Conservation (phyloP, 1,140 invertebrate species). For the Penaeus chinensis region DNA sequence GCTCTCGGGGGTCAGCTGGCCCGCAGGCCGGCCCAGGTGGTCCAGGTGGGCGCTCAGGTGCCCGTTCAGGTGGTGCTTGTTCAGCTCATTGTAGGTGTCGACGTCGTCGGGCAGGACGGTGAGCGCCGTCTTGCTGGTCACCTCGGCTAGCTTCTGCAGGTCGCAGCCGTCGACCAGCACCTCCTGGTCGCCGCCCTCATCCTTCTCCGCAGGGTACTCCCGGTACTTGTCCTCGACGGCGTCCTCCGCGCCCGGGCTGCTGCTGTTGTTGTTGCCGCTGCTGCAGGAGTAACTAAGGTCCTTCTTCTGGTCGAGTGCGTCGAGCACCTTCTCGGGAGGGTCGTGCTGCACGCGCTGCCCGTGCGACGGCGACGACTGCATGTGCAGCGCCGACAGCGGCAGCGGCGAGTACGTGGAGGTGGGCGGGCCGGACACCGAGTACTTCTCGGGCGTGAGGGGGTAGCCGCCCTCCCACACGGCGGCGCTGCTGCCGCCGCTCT, state of each 20-base stretch:
- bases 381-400: constrained; percentile 43
- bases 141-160: constrained; percentile 56
- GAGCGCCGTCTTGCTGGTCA: constrained; percentile 58
- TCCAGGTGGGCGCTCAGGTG: constrained; percentile 52
- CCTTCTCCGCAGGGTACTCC: constrained; percentile 62
- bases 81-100: constrained; percentile 58
- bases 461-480: constrained; percentile 60
- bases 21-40: constrained; percentile 42
- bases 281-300: constrained; percentile 42
- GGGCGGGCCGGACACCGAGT: constrained; percentile 63
- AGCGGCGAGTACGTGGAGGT: constrained; percentile 58
- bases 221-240: constrained; percentile 54
- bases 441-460: constrained; percentile 65
- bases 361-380: constrained; percentile 51
- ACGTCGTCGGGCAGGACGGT: constrained; percentile 54
- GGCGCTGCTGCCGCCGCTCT: constrained; percentile 18
- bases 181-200: constrained; percentile 44
- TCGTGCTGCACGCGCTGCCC: constrained; percentile 37
- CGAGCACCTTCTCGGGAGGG: constrained; percentile 49
- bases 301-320: constrained; percentile 47
- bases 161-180: constrained; percentile 53
- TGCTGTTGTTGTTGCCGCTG: constrained; percentile 21
- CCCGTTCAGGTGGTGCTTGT: constrained; percentile 59
- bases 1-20: constrained; percentile 60
- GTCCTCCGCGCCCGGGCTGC: constrained; percentile 15